Evolutionary conservation across 2,113 vertebrate genomes (phyloP).

Genomic region (Tragelaphus strepsiceros): DNA sequence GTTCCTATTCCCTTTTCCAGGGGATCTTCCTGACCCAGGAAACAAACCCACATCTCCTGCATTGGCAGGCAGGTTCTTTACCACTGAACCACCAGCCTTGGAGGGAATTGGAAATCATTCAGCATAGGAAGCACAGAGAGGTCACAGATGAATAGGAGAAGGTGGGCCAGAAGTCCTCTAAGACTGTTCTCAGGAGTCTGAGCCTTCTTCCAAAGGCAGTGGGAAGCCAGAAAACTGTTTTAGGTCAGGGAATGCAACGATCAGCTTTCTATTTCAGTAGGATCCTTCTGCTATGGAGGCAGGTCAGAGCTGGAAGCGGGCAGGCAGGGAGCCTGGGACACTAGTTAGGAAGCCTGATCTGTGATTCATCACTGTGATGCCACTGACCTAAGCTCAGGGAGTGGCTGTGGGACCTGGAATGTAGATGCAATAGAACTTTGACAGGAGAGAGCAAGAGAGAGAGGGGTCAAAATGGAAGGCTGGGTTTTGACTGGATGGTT

Average conservation of each 20-base stretch:
- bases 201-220: background rate
- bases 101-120: background rate
- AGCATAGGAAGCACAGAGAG: background rate
- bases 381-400: background rate
- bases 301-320: background rate
- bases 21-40: background rate
- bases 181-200: background rate
- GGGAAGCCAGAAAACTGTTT: background rate
- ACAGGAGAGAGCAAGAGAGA: background rate
- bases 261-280: background rate
- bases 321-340: background rate
- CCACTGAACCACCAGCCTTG: background rate
- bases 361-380: background rate
- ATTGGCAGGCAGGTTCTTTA: background rate
- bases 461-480: background rate
- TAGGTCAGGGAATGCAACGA: background rate
- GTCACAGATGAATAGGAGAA: background rate
- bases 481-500: background rate
- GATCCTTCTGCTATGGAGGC: background rate
- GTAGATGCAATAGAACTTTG: background rate
- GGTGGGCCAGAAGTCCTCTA: background rate
- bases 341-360: background rate
- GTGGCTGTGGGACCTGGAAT: background rate
- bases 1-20: background rate
- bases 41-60: background rate